Evolutionary conservation across 2,888 invertebrate species (phyloP), one percentile per base, ranked within the genome.

Genomic region (Limulus polyphemus): DNA sequence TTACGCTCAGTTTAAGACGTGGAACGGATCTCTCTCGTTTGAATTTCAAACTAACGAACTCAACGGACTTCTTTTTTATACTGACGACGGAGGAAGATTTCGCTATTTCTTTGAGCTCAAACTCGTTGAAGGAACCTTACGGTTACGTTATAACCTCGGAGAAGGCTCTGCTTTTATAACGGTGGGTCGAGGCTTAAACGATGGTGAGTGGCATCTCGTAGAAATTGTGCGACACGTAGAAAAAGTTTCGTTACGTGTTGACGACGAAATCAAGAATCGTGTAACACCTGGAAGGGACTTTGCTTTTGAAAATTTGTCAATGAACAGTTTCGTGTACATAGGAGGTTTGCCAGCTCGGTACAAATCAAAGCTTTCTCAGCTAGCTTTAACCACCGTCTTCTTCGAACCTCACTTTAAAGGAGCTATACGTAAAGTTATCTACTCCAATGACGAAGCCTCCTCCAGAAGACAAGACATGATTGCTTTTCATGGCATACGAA

Each of bases 331-430:
- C 77, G 90, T 97, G 64, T 97, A 90, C 79, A 84, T 97, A 68
- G 97, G 97, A n/a, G 97, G 97, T 48, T 87, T 97, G 82, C 95
- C 95, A 66, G 84, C 86, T 67, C 90, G 88, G 86, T 93, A 92
- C 76, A 88, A 88, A 74, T 86, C 88, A 67, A 91, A 90, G 77
- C 79, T 92, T 72, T 89, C 12, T 81, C 88, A 59, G 50, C 79
- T 95, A 65, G 90, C 93, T 1, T 77, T 93, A 68, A 91, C 92
- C 4, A 89, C 90, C 69, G 93, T 91, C 65, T 89, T 92, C 71
- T 93, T 92, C 75, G 93, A 94, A 77, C 93, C 93, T 2, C 82
- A 90, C 72, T 93, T 93, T 77, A 84, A 87, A 51, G 97, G 95
- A 0, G 84, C 89, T 49, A 87, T 98, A 46, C 81, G 94, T 63